Evolutionary conservation across 2,888 invertebrate species (phyloP).

Genomic region (Drosophila picticornis): DNA sequence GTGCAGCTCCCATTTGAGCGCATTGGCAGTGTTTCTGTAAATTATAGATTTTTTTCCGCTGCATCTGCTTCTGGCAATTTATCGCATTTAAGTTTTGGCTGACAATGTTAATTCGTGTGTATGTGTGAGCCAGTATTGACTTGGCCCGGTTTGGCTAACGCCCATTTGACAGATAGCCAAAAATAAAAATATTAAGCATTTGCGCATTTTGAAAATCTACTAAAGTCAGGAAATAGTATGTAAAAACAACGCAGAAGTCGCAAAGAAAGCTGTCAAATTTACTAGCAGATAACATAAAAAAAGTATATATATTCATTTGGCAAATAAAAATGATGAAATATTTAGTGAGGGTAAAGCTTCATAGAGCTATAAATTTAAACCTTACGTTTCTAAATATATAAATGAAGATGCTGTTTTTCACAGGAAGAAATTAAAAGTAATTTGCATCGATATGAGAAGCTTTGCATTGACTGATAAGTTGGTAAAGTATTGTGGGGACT

Average conservation of each 20-base stretch:
- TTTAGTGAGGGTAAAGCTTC: background rate
- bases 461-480: background rate
- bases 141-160: constrained; percentile 48
- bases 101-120: constrained; percentile 68
- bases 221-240: constrained; percentile 26
- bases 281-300: background rate
- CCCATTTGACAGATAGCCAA: constrained; percentile 77
- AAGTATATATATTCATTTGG: background rate
- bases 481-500: background rate
- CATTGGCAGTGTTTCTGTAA: constrained; percentile 67
- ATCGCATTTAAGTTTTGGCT: constrained; percentile 71
- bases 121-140: constrained; percentile 24
- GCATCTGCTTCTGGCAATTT: constrained; percentile 66
- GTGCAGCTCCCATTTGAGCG: constrained; percentile 23
- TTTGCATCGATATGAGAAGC: background rate
- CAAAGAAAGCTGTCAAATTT: constrained; percentile 4
- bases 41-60: constrained; percentile 70
- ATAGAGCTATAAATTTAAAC: background rate
- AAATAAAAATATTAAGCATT: constrained; percentile 37
- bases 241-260: constrained; percentile 17
- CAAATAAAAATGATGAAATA: background rate
- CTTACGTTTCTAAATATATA: background rate
- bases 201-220: constrained; percentile 44
- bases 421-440: background rate
- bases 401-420: background rate